These are phyloP conservation scores for Leptinotarsa texana DNA, from an alignment of 1,140 invertebrate genomes.

Conservation along the genomic window DNA sequence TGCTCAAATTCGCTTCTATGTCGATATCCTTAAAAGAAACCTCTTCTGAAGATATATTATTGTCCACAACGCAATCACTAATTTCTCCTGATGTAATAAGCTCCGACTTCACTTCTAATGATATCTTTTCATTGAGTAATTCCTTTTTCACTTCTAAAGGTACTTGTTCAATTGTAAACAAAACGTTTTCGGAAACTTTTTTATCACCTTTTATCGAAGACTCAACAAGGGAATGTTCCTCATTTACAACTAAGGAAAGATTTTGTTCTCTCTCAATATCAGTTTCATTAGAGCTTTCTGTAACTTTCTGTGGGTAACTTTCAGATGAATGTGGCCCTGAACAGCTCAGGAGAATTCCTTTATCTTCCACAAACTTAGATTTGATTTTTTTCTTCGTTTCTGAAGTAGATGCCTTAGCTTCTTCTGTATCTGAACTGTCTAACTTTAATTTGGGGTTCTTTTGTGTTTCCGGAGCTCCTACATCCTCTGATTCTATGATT, in stretches of 20 bases:
- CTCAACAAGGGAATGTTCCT: background rate
- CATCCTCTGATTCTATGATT: constrained; percentile 1
- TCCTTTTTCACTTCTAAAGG: background rate
- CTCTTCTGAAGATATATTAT: background rate
- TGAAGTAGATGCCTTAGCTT: constrained; percentile 1
- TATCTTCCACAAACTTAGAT: background rate
- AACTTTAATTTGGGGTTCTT: background rate
- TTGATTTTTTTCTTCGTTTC: background rate
- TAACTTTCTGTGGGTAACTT: background rate
- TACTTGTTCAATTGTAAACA: background rate
- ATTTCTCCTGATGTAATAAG: background rate
- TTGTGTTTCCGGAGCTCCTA: background rate
- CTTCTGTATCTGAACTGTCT: background rate
- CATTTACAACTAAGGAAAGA: background rate
- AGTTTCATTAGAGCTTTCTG: background rate
- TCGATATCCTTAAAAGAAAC: background rate
- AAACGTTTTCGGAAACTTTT: background rate
- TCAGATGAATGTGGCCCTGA: constrained; percentile 4
- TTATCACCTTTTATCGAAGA: background rate
- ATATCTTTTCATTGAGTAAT: background rate
- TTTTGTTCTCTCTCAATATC: background rate
- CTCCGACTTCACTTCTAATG: background rate
- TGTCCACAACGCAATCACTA: background rate
- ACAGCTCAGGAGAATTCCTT: background rate
- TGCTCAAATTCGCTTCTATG: background rate